Percentiles rank a stretch among this genome's conserved stretches.
Conservation (phyloP, 1,140 invertebrate genomes). For the Drosophila albomicans region DNA sequence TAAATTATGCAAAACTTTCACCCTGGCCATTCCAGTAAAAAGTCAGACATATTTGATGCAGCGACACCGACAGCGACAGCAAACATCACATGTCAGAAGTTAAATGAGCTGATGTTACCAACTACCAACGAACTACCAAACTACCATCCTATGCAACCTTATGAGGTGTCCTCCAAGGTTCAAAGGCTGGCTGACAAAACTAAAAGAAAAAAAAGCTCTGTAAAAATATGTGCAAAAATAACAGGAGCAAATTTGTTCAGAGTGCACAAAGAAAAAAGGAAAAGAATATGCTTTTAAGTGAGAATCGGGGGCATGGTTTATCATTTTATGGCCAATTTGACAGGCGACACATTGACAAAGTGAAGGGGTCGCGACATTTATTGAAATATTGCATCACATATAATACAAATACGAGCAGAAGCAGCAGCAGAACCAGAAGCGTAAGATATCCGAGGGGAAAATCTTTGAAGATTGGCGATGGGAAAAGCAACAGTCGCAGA, state of each 20-base stretch:
- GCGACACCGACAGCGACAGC: slow-evolving; percentile 7
- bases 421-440: background rate
- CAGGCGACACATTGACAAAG: slow-evolving; percentile 58
- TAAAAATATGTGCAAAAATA: slow-evolving; percentile 6
- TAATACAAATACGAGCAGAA: background rate
- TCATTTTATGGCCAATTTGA: slow-evolving; percentile 70
- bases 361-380: slow-evolving; percentile 52
- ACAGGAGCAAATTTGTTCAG: slow-evolving; percentile 42
- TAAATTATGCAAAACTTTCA: slow-evolving; percentile 78
- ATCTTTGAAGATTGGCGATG: slow-evolving; percentile 7
- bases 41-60: slow-evolving; percentile 51
- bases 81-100: slow-evolving; percentile 67
- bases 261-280: slow-evolving; percentile 28
- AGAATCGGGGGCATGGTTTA: slow-evolving; percentile 16
- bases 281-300: slow-evolving; percentile 41
- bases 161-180: slow-evolving; percentile 13
- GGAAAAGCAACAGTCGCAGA: slow-evolving; percentile 19
- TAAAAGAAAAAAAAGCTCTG: slow-evolving; percentile 3
- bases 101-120: slow-evolving; percentile 62
- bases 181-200: slow-evolving; percentile 8
- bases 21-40: slow-evolving; percentile 61
- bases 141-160: slow-evolving; percentile 3
- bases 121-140: background rate
- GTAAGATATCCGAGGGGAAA: slow-evolving; percentile 28
- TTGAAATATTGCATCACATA: slow-evolving; percentile 58